phyloP scores from a whole-genome alignment of 2,888 invertebrate species.

The Eupithecia exiguata region DNA sequence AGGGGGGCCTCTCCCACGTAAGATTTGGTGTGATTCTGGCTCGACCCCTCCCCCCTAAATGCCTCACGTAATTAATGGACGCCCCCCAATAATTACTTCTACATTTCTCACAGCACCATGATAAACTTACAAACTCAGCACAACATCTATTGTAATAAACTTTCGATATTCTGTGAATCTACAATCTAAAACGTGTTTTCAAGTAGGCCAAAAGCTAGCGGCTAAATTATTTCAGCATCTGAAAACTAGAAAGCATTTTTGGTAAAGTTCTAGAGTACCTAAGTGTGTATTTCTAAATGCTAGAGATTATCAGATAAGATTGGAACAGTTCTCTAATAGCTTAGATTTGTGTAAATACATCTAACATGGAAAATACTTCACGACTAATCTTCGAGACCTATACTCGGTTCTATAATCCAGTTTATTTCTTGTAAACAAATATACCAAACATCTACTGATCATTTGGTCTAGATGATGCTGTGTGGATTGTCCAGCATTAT shows the following conservation, averaged over 20 bases:
- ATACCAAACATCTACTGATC: too few relatives aligned
- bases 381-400: background rate
- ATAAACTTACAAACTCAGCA: conserved; percentile 45
- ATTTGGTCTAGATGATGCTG: too few relatives aligned
- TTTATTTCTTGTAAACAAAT: background rate
- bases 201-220: background rate
- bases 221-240: background rate
- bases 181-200: conserved; percentile 11
- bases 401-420: background rate
- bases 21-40: too few relatives aligned
- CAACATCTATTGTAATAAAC: conserved; percentile 9
- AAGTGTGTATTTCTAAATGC: background rate
- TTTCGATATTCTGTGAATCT: conserved; percentile 14
- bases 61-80: too few relatives aligned
- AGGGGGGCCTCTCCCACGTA: too few relatives aligned
- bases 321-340: background rate
- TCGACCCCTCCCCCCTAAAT: too few relatives aligned
- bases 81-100: background rate
- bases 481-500: too few relatives aligned
- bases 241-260: background rate
- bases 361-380: background rate
- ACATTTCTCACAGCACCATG: conserved; percentile 42
- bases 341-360: background rate
- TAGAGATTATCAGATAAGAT: background rate
- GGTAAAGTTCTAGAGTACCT: background rate